Evolutionary conservation across 2,113 vertebrate genomes (phyloP).

Genomic region (Spea multiplicata): DNA sequence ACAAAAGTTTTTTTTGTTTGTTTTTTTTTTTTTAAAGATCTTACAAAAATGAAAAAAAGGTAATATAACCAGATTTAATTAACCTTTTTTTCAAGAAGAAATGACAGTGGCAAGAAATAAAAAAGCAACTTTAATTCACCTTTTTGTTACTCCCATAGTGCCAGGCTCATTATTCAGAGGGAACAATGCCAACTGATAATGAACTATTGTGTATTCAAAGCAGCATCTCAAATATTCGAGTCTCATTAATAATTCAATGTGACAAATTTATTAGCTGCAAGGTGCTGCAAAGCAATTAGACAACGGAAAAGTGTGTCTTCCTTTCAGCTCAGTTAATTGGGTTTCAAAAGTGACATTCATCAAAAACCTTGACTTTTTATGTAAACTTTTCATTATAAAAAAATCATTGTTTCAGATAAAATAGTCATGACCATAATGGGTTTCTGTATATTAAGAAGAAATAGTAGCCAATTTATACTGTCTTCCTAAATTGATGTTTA

Average conservation of each 20-base stretch:
- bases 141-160: conserved; percentile 51
- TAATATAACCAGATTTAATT: conserved; percentile 21
- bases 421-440: conserved; percentile 13
- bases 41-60: too few relatives aligned
- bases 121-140: conserved; percentile 50
- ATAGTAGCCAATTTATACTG: neutral
- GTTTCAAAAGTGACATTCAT: conserved; percentile 75
- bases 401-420: conserved; percentile 32
- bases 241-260: conserved; percentile 78
- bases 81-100: conserved; percentile 14
- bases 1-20: too few relatives aligned
- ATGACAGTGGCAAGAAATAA: conserved; percentile 47
- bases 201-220: conserved; percentile 71
- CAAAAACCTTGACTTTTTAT: conserved; percentile 70
- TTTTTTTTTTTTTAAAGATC: too few relatives aligned
- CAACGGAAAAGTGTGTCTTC: conserved; percentile 72
- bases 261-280: conserved; percentile 78
- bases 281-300: conserved; percentile 73
- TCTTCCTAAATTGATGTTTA: too few relatives aligned
- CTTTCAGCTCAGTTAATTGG: conserved; percentile 71
- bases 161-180: conserved; percentile 58
- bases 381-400: conserved; percentile 62
- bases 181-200: conserved; percentile 66
- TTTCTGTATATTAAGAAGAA: neutral
- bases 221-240: conserved; percentile 70